Evolutionary conservation across 1,140 invertebrate species (phyloP).

Genomic region (Leptopilina clavipes): DNA sequence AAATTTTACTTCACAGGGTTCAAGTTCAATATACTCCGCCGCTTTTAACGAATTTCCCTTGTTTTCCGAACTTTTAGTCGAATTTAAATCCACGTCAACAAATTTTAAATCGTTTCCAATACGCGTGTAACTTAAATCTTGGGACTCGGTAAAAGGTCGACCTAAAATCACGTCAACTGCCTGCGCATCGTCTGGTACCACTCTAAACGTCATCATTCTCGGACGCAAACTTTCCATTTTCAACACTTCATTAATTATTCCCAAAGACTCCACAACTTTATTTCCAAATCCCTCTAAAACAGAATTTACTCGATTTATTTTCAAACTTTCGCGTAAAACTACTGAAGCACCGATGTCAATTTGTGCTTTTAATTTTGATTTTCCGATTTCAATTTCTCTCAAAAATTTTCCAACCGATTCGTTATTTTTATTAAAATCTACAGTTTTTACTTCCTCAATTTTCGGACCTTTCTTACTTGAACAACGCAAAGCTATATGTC

Average conservation of each 20-base stretch:
- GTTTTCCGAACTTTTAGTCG: no score
- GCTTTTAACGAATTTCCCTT: conserved; percentile 14
- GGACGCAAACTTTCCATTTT: conserved; percentile 36
- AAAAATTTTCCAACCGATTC: no score
- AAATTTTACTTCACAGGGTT: no score
- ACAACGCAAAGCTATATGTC: conserved; percentile 26
- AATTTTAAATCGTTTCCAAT: conserved; percentile 38
- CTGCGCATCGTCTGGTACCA: conserved; percentile 49
- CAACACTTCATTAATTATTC: background rate
- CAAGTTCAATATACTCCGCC: conserved; percentile 25
- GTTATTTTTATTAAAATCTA: background rate
- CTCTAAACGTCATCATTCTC: conserved; percentile 35
- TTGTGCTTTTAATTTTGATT: conserved; percentile 28
- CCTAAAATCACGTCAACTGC: background rate
- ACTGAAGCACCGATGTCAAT: conserved; percentile 49
- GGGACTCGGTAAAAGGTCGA: conserved; percentile 48
- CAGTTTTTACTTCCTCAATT: conserved; percentile 23
- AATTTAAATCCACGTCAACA: no score
- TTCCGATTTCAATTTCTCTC: conserved; percentile 23
- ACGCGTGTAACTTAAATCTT: conserved; percentile 45
- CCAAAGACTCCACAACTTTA: conserved; percentile 25
- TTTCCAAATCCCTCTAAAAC: conserved; percentile 36
- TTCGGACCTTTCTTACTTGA: background rate
- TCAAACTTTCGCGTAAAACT: conserved; percentile 39
- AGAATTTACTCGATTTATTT: conserved; percentile 25